Base-by-base conservation (phyloP, 2,113 vertebrate species). In the Dicaeum eximium region DNA sequence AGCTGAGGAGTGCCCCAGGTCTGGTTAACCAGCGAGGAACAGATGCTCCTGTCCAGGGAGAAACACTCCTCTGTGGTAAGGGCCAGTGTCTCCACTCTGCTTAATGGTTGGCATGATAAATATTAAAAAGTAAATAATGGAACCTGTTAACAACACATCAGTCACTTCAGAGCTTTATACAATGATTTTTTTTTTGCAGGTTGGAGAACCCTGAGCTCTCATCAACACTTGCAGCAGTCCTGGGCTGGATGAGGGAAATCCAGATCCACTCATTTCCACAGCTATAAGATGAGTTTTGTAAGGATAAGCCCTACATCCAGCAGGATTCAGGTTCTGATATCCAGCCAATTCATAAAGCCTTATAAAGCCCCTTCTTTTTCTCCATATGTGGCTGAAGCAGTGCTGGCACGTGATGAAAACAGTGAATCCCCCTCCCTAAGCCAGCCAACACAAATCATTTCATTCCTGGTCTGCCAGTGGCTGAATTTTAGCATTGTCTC, bases 401-500 rank as follows among this genome's bases (percentile, higher is more conserved):
- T 16, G 69, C 38, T 92, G 80, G 80, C 82, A n/a, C 37, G 47
- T 67, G 88, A 85, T 79, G 93, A 95, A 82, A 84, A 72, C 61
- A 74, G 38, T 27, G 80, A 94, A 54, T 67, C 50, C 50, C 50
- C 64, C 48, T 92, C 65, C 77, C 86, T 56, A 19, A 93, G 56
- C 54, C 85, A 94, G 81, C 88, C 90, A 94, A 71, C 82, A 77
- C 66, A 77, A 92, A 94, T 72, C 8, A 82, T 80, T 80, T 86
- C 9, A 83, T 85, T 90, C 74, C 74, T 71, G 38, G 3, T 35
- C 90, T 92, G 89, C 93, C 93, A 65, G 7, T 61, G 56, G 64
- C 75, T 95, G 64, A 7, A 31, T 88, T 95, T 90, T 66, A 92
- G 74, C 74, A 66, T 65, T 94, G 74, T 95, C 94, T 94, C 91